Base-by-base conservation (phyloP, 1,140 invertebrate species). In the Psilanteris sp. region DNA sequence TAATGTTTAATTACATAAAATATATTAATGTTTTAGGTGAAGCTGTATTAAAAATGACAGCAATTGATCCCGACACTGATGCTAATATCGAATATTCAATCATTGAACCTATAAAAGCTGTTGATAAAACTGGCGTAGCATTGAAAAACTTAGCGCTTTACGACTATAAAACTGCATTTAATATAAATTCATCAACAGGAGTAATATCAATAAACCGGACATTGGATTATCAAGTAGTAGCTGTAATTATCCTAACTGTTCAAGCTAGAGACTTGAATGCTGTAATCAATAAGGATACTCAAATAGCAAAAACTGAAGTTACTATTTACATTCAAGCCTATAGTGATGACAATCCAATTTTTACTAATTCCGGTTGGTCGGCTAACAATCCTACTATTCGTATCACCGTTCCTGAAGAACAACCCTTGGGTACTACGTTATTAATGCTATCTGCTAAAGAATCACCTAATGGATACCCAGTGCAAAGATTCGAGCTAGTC, bases 291-390 rank as follows among this genome's bases (percentile, higher is more conserved):
- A 91, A 90, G 36, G 91, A 93, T 3, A 86, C 90, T n/a, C 94
- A 95, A 83, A 88, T 91, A 14, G 91, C 91, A 7, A 87, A 86
- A 11, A 90, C 91, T 0, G 94, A 95, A 78, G 91, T 95, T 5
- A 94, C 94, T 0, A 89, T 96, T 4, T 96, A 95, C 78, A 91
- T 96, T 4, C 93, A 95, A 85, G 93, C 94, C 0, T 94, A 93
- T 78, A 92, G 92, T 71, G 93, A 94, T 61, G 92, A 93, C 57
- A 94, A 94, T 85, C 94, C 94, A 0, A 91, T 93, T 2, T 96
- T 96, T 61, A 92, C 90, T 0, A 93, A 93, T 61, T 57, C 89
- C 1, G 92, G 92, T 5, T 94, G 93, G 93, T 91, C 90, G 1
- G 90, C 88, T 9, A 91, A 90, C 2, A 91, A 92, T 73, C 93